Conservation (phyloP, 2,113 vertebrate species). For the Hyla sarda region DNA sequence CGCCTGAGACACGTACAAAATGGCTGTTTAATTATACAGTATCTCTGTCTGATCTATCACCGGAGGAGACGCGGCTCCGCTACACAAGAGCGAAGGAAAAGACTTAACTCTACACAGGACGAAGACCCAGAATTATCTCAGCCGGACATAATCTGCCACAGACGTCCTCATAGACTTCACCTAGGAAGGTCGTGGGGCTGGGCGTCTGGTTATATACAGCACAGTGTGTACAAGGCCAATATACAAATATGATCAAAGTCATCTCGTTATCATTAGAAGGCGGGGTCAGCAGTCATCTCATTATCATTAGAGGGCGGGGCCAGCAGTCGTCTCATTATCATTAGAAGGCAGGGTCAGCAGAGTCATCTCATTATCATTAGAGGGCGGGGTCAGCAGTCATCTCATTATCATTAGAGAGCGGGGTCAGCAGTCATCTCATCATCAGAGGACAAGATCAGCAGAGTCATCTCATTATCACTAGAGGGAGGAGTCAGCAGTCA, state of each 20-base stretch:
- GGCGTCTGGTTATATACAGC: too few species aligned
- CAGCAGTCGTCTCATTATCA: too few species aligned
- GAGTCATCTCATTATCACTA: too few species aligned
- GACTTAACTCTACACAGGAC: background rate
- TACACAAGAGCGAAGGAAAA: background rate
- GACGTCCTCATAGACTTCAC: background rate
- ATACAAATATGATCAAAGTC: background rate
- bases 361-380: background rate
- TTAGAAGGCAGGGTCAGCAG: background rate
- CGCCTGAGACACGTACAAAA: slow-evolving; percentile 20
- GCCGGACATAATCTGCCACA: background rate
- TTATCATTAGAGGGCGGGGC: too few species aligned
- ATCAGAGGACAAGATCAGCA: too few species aligned
- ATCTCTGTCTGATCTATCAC: slow-evolving; percentile 18
- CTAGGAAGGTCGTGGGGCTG: background rate
- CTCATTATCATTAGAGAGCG: background rate
- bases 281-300: too few species aligned
- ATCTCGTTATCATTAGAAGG: background rate
- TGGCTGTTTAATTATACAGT: slow-evolving; percentile 43
- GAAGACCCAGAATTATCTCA: background rate
- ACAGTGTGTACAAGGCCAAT: background rate
- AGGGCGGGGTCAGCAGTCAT: background rate
- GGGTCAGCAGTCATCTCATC: too few species aligned
- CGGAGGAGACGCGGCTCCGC: background rate
- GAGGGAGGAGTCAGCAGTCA: too few species aligned